These are phyloP conservation scores for Rhagoletis zephyria DNA, from an alignment of 1,140 invertebrate genomes.

Conservation along the genomic window DNA sequence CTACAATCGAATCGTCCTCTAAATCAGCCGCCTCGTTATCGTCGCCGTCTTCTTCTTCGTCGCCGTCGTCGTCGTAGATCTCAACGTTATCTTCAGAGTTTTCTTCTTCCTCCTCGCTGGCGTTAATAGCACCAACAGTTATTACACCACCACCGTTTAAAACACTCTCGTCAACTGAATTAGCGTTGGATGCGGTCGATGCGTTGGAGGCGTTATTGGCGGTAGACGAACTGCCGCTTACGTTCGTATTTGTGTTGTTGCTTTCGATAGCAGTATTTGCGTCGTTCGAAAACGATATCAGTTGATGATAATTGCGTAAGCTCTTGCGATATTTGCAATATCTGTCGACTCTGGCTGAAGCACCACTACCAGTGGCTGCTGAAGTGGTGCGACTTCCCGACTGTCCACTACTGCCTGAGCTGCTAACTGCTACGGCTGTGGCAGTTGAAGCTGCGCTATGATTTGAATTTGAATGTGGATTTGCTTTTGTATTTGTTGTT, in stretches of 20 bases:
- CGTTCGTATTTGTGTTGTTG: conserved; percentile 23
- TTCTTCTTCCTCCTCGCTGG: conserved; percentile 61
- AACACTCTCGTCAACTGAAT: conserved; percentile 42
- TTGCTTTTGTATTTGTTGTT: conserved; percentile 35
- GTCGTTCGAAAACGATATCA: conserved; percentile 52
- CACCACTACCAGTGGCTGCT: background rate
- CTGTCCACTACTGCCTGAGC: background rate
- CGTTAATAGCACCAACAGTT: conserved; percentile 30
- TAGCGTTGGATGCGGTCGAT: conserved; percentile 15
- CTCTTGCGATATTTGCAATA: conserved; percentile 63
- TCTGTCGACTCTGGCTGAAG: conserved; percentile 56
- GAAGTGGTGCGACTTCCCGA: conserved; percentile 49
- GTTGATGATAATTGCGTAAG: conserved; percentile 62
- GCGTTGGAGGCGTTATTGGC: conserved; percentile 22
- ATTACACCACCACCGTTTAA: conserved; percentile 53
- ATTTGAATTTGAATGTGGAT: background rate
- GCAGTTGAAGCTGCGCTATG: background rate
- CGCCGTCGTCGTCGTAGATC: conserved; percentile 64
- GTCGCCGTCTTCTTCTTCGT: conserved; percentile 58
- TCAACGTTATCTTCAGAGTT: conserved; percentile 59
- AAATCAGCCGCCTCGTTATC: conserved; percentile 64
- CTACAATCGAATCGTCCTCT: conserved; percentile 62
- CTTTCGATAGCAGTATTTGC: conserved; percentile 20
- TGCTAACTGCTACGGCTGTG: conserved; percentile 20
- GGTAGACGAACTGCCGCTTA: conserved; percentile 22